phyloP scores from a whole-genome alignment of 2,888 invertebrate species.

The Listrodromus nycthemerus region DNA sequence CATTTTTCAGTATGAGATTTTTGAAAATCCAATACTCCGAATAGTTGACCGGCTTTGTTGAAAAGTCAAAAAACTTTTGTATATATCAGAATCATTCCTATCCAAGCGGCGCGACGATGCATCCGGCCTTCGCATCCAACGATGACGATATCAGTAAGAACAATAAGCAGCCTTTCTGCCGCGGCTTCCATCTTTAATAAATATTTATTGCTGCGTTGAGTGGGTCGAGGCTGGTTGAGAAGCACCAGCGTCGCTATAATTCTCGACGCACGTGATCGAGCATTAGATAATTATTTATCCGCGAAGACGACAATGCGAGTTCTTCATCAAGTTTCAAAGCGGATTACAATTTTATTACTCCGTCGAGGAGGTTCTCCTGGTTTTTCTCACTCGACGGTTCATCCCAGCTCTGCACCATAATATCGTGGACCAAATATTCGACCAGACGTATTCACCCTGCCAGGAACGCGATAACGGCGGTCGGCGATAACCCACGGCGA shows the following conservation, averaged over 20 bases:
- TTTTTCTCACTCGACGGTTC: background rate
- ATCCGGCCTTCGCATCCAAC: background rate
- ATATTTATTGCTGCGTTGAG: constrained; percentile 50
- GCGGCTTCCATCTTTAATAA: constrained; percentile 49
- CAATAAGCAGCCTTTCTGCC: constrained; percentile 5
- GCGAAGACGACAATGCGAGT: background rate
- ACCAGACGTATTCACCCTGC: background rate
- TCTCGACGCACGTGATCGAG: constrained; percentile 46
- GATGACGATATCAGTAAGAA: background rate
- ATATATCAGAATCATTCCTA: background rate
- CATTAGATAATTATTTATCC: constrained; percentile 57
- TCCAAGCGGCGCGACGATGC: background rate
- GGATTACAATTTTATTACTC: too few species aligned
- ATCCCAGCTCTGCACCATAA: background rate
- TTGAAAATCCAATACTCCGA: too few species aligned
- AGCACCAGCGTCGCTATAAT: constrained; percentile 21
- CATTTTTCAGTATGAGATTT: too few species aligned
- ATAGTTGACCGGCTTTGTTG: background rate
- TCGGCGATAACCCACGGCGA: constrained; percentile 41
- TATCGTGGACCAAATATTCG: constrained; percentile 47
- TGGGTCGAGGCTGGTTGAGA: constrained; percentile 57
- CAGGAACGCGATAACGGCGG: constrained; percentile 46
- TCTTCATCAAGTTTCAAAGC: too few species aligned
- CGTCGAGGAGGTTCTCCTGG: constrained; percentile 25
- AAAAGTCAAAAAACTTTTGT: too few species aligned